Conservation (phyloP, 2,797 vertebrate species). For the Cirrhinus molitorella region DNA sequence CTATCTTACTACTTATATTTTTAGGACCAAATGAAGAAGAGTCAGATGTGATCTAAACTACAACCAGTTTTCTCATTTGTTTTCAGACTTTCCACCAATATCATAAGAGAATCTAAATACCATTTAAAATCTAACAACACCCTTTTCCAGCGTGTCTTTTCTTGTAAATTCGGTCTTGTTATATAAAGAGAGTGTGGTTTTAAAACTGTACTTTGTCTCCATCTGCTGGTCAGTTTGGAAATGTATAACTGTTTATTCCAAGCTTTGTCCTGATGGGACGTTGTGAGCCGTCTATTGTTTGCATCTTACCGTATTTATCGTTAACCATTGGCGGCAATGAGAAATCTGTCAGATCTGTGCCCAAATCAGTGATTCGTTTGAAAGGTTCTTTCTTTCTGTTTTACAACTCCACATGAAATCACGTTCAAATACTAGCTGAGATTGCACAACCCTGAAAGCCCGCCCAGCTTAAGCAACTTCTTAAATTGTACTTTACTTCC, state of each 20-base stretch:
- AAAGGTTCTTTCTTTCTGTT: background rate
- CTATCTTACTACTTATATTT: too few species aligned
- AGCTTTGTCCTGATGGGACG: background rate
- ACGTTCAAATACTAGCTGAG: background rate
- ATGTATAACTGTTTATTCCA: background rate
- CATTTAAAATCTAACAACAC: background rate
- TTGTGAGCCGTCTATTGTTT: background rate
- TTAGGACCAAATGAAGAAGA: too few species aligned
- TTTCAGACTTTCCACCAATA: background rate
- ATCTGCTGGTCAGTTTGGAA: conserved; percentile 5
- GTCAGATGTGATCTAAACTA: background rate
- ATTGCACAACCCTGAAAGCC: conserved; percentile 43
- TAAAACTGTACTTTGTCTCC: conserved; percentile 24
- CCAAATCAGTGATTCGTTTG: too few species aligned
- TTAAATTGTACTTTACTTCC: conserved; percentile 14
- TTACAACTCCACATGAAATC: background rate
- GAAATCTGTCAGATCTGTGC: background rate
- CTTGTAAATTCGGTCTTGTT: background rate
- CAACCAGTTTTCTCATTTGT: background rate
- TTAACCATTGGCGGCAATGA: background rate
- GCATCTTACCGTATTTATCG: background rate
- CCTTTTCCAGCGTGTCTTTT: background rate
- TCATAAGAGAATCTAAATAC: background rate
- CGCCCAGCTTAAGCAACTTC: background rate
- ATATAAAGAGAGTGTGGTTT: background rate